Base-by-base conservation (phyloP, 1,140 invertebrate genomes). In the Phocides pigmalion region DNA sequence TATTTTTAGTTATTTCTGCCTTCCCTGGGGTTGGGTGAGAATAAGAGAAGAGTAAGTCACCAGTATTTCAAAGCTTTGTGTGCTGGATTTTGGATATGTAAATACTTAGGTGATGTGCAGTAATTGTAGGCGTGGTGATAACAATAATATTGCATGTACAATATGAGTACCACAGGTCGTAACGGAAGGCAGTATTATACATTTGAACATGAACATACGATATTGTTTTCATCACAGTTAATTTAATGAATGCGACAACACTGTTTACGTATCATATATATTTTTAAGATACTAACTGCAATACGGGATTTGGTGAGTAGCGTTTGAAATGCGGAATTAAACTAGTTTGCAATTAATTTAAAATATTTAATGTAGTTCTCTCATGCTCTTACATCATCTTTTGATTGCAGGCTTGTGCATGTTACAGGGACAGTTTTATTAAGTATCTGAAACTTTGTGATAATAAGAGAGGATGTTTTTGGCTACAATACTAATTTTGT, bases 1-100 rank as follows among this genome's bases (percentile, higher is more conserved):
- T 82, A 79, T 87, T 87, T 89, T 88, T 90, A 90, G 86, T 90
- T 89, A 77, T 84, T 87, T 85, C 85, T 76, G 72, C 78, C 83
- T 81, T 81, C 72, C 68, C 73, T 72, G 76, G 79, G 76, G 66
- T 84, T 82, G 76, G 81, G 80, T 85, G 83, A 70, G 76, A 85
- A 76, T 87, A 82, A 79, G 76, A 82, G 79, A 82, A 83, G 79
- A 82, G 87, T 89, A 87, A 89, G 82, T 84, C 68, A 69, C 66
- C 71, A 75, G 77, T 72, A 68, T 77, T 81, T 79, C 73, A 73
- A 70, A 32, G 28, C 28, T 86, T 84, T 39, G 76, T 84, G 78
- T 81, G 79, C 75, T 81, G 74, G 68, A 71, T 75, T 80, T 70
- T 73, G 63, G 58, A 72, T 42, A 70, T 76, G 72, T 74, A 70